Conservation (phyloP, 2,888 invertebrate species). For the Emmelina monodactyla region DNA sequence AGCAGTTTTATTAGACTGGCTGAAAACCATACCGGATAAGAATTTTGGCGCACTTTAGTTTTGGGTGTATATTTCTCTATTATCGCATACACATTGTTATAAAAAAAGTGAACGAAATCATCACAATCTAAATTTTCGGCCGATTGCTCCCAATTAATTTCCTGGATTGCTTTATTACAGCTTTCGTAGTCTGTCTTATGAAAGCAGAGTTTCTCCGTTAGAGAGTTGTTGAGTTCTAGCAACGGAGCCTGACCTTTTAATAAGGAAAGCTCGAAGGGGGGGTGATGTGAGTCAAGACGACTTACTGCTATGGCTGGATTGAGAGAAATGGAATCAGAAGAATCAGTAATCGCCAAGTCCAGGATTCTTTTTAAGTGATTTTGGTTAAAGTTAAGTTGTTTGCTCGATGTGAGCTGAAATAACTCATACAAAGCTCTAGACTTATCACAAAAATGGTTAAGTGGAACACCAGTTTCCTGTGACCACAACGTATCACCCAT, state of each 20-base stretch:
- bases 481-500: background rate
- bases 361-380: background rate
- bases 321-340: too few species aligned
- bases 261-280: background rate
- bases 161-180: background rate
- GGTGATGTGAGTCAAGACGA: background rate
- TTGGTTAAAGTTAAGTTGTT: too few species aligned
- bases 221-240: background rate
- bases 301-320: background rate
- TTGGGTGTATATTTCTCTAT: constrained; percentile 1
- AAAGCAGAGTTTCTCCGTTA: background rate
- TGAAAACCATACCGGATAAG: constrained; percentile 1
- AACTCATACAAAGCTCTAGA: too few species aligned
- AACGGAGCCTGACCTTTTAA: background rate
- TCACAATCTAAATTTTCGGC: background rate
- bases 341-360: too few species aligned
- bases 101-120: background rate
- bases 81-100: background rate
- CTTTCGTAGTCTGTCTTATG: background rate
- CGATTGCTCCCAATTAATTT: background rate
- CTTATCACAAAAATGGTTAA: too few species aligned
- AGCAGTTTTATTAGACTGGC: too few species aligned
- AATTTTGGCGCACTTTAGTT: background rate
- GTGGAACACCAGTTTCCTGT: too few species aligned
- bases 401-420: too few species aligned